Evolutionary conservation across 2,113 vertebrate species (phyloP).

Genomic region (Camelus bactrianus): DNA sequence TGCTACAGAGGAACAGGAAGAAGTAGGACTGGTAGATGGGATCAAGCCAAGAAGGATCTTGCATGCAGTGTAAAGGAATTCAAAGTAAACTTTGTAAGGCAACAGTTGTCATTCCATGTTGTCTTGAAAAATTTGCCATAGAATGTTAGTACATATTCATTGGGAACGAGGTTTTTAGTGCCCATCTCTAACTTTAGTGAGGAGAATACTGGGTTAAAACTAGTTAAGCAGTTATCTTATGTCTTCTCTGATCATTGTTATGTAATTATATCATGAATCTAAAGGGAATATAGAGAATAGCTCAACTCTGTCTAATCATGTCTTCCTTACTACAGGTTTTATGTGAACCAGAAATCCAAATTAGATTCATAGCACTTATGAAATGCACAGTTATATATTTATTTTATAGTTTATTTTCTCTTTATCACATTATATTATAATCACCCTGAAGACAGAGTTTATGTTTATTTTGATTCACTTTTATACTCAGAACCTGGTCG

Average conservation of each 20-base stretch:
- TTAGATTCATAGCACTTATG: background rate
- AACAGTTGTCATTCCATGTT: background rate
- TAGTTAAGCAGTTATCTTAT: conserved; percentile 27
- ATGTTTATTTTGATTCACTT: background rate
- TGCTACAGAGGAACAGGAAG: background rate
- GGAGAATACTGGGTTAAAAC: background rate
- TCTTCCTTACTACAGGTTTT: background rate
- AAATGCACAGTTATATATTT: background rate
- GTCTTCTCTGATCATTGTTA: background rate
- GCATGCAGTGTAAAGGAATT: background rate
- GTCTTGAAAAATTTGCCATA: background rate
- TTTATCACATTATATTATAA: background rate
- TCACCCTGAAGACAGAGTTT: background rate
- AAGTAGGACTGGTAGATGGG: background rate
- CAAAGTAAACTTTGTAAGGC: background rate
- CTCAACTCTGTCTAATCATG: background rate
- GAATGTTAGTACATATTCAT: background rate
- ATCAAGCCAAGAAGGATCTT: background rate
- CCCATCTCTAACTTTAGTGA: background rate
- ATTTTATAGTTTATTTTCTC: background rate
- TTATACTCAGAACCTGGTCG: background rate
- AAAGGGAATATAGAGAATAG: background rate
- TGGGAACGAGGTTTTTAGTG: background rate
- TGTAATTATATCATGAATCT: background rate
- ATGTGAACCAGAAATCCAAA: background rate